Percentiles rank a stretch among this genome's conserved stretches.
These are phyloP conservation scores for Eilema sororculum DNA, from an alignment of 2,888 invertebrate species.

Conservation along the genomic window DNA sequence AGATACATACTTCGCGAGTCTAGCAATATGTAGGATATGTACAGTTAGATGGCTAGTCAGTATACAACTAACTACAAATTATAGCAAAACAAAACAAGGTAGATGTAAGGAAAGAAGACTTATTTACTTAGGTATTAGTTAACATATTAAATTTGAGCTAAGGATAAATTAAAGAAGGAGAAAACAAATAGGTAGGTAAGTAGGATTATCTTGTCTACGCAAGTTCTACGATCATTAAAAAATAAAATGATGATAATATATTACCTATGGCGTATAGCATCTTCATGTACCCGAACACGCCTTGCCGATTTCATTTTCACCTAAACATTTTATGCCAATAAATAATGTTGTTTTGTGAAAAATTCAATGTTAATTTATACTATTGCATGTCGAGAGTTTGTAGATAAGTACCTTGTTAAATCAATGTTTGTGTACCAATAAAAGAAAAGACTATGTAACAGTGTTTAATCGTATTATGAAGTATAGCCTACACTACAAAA, in stretches of 20 bases:
- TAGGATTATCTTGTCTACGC: slow-evolving; percentile 62
- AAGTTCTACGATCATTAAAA: slow-evolving; percentile 69
- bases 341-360: slow-evolving; percentile 57
- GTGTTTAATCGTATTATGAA: slow-evolving; percentile 31
- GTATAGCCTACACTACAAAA: slow-evolving; percentile 7
- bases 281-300: slow-evolving; percentile 86
- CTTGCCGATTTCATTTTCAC: slow-evolving; percentile 86
- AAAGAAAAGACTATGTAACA: slow-evolving; percentile 30
- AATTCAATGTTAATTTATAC: slow-evolving; percentile 29
- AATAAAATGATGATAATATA: slow-evolving; percentile 70
- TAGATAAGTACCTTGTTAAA: background rate
- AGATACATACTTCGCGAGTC: background rate
- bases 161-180: slow-evolving; percentile 36
- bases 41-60: slow-evolving; percentile 33
- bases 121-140: slow-evolving; percentile 39
- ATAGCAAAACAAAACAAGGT: slow-evolving; percentile 51
- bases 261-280: slow-evolving; percentile 86
- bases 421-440: slow-evolving; percentile 17
- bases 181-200: slow-evolving; percentile 51
- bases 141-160: slow-evolving; percentile 47
- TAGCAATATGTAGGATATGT: slow-evolving; percentile 11
- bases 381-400: background rate
- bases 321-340: slow-evolving; percentile 85
- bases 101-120: slow-evolving; percentile 43
- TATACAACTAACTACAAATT: slow-evolving; percentile 48